A percentile compares a stretch with the other conserved stretches of the same genome.
phyloP scores from a whole-genome alignment of 2,113 vertebrate species.

The Heteronetta atricapilla region DNA sequence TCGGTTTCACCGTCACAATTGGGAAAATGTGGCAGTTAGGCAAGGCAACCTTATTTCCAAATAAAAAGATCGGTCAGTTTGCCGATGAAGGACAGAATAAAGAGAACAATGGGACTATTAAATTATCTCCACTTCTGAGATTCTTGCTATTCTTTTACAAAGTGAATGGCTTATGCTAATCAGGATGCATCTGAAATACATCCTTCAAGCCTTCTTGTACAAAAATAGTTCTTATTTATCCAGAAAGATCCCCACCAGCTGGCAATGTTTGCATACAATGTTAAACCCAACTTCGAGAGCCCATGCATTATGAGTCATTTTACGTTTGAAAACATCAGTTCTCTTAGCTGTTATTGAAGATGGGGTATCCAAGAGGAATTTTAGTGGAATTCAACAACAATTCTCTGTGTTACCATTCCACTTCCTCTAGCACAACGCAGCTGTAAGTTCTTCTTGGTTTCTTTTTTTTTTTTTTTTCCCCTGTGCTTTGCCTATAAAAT shows the following conservation, averaged over 20 bases:
- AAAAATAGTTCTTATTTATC: constrained; percentile 67
- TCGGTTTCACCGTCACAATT: not conserved
- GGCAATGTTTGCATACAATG: constrained; percentile 67
- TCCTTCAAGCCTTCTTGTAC: constrained; percentile 53
- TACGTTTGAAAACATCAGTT: constrained; percentile 35
- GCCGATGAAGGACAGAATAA: constrained; percentile 10
- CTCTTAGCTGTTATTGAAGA: not conserved
- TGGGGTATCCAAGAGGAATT: not conserved
- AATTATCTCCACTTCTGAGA: constrained; percentile 54
- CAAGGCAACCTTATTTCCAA: not conserved
- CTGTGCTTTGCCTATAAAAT: not conserved
- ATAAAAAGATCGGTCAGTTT: not conserved
- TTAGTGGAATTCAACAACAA: constrained; percentile 2
- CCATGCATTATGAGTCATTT: constrained; percentile 54
- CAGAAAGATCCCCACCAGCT: constrained; percentile 64
- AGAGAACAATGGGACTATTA: constrained; percentile 55
- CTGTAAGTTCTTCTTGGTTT: not conserved
- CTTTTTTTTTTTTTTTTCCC: not conserved
- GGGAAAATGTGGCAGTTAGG: not conserved
- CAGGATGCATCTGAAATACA: constrained; percentile 63
- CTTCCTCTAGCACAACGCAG: constrained; percentile 25
- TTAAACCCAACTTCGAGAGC: constrained; percentile 50
- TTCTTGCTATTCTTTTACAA: constrained; percentile 53
- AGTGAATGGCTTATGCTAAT: constrained; percentile 63
- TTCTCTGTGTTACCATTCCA: not conserved